Percentiles rank a stretch among this genome's conserved stretches.
Conservation (phyloP, 2,797 vertebrate species). For the Bothrops alternatus region DNA sequence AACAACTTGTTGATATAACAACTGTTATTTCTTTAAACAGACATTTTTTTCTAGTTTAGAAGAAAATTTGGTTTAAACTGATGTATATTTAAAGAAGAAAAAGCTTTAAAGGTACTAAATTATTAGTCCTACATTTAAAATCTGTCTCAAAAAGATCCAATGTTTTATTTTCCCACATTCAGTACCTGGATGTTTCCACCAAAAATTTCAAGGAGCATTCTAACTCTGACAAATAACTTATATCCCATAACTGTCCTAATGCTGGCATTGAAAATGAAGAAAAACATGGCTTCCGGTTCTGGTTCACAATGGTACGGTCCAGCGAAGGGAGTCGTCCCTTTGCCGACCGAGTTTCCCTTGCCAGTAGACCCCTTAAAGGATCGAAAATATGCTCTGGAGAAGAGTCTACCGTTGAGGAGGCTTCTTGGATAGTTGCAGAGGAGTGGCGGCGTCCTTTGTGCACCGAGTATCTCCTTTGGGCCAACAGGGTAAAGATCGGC, state of each 20-base stretch:
- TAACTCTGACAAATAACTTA: constrained; percentile 47
- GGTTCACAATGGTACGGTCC: no score
- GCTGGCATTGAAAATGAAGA: constrained; percentile 28
- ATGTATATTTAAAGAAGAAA: constrained; percentile 28
- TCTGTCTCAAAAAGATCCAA: constrained; percentile 34
- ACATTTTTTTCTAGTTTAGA: constrained; percentile 19
- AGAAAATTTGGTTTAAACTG: constrained; percentile 1
- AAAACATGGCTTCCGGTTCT: background rate
- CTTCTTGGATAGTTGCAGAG: no score
- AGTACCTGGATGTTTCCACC: constrained; percentile 43
- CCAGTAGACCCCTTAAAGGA: no score
- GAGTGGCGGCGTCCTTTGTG: no score
- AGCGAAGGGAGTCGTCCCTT: no score
- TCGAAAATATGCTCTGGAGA: no score
- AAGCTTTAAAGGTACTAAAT: constrained; percentile 17
- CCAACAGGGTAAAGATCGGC: no score
- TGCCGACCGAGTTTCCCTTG: no score
- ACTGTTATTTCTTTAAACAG: constrained; percentile 28
- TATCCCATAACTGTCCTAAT: constrained; percentile 42
- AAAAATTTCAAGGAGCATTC: constrained; percentile 51
- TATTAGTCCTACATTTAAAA: constrained; percentile 42
- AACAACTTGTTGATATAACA: constrained; percentile 5
- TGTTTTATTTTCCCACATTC: constrained; percentile 53
- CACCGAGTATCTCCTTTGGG: no score
- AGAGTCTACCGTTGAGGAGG: no score